Evolutionary conservation across 2,888 invertebrate genomes (phyloP), one percentile per base, ranked within the genome.

Genomic region (Tachina lurida): DNA sequence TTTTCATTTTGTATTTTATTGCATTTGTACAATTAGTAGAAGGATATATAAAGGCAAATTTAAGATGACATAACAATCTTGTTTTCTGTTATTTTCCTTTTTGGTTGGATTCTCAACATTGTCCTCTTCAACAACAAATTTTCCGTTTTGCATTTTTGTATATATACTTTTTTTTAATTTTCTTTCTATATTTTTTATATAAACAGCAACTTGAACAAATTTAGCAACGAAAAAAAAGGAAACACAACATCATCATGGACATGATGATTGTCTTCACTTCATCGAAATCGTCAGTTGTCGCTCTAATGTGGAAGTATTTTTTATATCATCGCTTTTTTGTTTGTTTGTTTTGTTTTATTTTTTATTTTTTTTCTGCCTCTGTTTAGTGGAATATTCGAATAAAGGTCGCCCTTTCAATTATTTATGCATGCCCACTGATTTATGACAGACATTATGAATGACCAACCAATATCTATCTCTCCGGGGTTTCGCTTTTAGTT

Each of bases 21-120:
- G 7, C 88, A 89, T 91, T 90, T 90, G 88, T 90, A 89, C 90
- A 91, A 91, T 90, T 91, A 90, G 89, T 89, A 89, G 19, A 56
- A 77, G 65, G 41, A 56, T 31, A 10, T 8, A 41, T 19, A 52
- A 15, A 58, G n/a, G 54, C 45, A 71, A 73, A 47, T 58, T 43
- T 89, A 89, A 88, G 88, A 88, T 88, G 88, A 88, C 90, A 87
- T 88, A 90, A 88, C 89, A 89, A 89, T 90, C 88, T 88, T 88
- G 89, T 88, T 90, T 80, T 52, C 60, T 54, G 31, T 62, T 22
- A 67, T 65, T 68, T 79, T 58, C 41, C 56, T 47, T 22, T 2
- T 22, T 13, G 0, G 5, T 31, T 31, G 31, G 31, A 5, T 7
- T 31, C 31, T 31, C 31, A 31, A 31, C 31, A 31, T 31, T 76